These are phyloP conservation scores for Ardeotis arabs DNA, from an alignment of 2,113 vertebrate genomes.

Conservation along the genomic window DNA sequence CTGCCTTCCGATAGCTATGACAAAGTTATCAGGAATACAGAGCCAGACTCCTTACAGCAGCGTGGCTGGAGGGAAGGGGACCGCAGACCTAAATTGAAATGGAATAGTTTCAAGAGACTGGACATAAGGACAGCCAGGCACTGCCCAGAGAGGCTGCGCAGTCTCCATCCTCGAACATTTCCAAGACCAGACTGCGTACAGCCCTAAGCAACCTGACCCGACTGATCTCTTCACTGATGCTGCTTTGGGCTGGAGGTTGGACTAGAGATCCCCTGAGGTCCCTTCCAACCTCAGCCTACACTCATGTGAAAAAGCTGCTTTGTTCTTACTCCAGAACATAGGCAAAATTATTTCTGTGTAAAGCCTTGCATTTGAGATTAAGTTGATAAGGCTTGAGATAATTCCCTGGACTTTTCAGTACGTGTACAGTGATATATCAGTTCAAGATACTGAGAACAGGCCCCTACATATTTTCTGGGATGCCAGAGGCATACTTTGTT, in stretches of 20 bases:
- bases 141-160: background rate
- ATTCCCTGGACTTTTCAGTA: background rate
- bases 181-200: background rate
- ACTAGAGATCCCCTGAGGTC: background rate
- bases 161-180: background rate
- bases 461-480: background rate
- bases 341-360: background rate
- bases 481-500: background rate
- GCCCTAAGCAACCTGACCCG: background rate
- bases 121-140: background rate
- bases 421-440: background rate
- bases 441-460: background rate
- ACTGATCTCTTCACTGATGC: background rate
- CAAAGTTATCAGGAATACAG: background rate
- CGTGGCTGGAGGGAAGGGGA: background rate
- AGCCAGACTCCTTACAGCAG: background rate
- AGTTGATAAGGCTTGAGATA: background rate
- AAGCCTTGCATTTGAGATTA: background rate
- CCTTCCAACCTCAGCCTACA: background rate
- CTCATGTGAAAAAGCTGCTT: background rate
- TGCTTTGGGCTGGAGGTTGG: background rate
- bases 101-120: background rate
- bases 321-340: background rate
- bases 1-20: background rate
- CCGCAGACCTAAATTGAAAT: background rate